These are phyloP conservation scores for Silurus glanis DNA, from an alignment of 2,113 vertebrate species.

Conservation along the genomic window DNA sequence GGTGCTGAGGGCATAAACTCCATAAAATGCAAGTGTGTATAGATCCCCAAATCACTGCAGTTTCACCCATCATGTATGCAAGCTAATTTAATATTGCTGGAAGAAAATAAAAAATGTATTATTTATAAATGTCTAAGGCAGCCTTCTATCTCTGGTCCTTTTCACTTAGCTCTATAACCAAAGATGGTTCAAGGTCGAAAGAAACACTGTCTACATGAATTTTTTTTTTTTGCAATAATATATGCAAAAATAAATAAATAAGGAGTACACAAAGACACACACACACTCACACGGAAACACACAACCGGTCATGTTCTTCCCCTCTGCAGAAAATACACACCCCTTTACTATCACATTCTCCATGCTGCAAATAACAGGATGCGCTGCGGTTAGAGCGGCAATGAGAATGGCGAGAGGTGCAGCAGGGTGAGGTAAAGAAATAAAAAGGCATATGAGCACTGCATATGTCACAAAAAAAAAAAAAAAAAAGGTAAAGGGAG, in stretches of 20 bases:
- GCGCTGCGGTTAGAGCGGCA: constrained; percentile 64
- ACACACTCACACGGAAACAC: constrained; percentile 57
- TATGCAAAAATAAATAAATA: not conserved
- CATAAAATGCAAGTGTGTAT: constrained; percentile 18
- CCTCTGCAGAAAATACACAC: constrained; percentile 73
- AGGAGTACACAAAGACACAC: constrained; percentile 45
- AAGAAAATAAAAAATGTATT: not conserved
- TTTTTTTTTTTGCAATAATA: not conserved
- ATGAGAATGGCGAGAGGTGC: constrained; percentile 73
- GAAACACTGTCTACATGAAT: not conserved
- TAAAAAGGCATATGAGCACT: not conserved
- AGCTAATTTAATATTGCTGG: not conserved
- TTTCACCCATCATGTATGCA: not conserved
- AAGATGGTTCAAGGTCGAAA: not conserved
- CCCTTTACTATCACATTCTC: constrained; percentile 73
- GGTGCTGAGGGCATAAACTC: too few species aligned
- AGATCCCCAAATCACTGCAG: not conserved
- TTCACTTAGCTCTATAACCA: not conserved
- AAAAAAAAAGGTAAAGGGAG: not conserved
- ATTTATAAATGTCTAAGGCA: not conserved
- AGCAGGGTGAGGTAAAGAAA: constrained; percentile 46
- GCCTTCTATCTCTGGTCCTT: not conserved
- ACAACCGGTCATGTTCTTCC: constrained; percentile 51
- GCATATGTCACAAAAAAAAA: too few species aligned
- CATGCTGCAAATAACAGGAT: constrained; percentile 54